phyloP scores from a whole-genome alignment of 2,888 invertebrate genomes.

The Chymomyza procnemis region DNA sequence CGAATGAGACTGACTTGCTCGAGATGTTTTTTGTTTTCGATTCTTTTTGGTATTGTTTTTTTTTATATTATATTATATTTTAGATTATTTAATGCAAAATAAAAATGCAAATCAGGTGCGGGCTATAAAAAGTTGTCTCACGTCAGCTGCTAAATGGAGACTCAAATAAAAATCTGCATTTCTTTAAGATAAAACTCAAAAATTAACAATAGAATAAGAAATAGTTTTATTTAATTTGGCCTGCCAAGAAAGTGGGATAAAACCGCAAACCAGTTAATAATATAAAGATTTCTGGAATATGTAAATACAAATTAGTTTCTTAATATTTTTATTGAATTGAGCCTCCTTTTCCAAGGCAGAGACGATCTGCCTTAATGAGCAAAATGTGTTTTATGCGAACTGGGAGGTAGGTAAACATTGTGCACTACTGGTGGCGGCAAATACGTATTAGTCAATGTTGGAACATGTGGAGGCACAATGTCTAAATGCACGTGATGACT shows the following conservation, averaged over 20 bases:
- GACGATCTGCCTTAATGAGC: neutral
- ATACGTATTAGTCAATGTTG: neutral
- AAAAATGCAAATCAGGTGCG: slow-evolving; percentile 3
- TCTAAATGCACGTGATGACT: neutral
- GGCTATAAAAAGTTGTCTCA: neutral
- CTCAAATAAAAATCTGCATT: neutral
- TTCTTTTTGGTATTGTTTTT: slow-evolving; percentile 1
- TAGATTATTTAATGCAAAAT: slow-evolving; percentile 21
- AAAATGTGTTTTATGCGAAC: neutral
- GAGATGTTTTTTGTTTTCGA: neutral
- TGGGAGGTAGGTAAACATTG: slow-evolving; percentile 17
- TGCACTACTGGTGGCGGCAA: neutral
- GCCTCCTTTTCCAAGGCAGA: neutral
- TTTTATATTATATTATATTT: slow-evolving; percentile 9
- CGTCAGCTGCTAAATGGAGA: neutral
- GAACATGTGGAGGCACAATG: slow-evolving; percentile 7
- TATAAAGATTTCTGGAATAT: neutral
- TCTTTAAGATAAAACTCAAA: neutral
- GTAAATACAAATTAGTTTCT: slow-evolving; percentile 5
- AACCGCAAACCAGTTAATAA: slow-evolving; percentile 43
- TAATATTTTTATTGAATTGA: slow-evolving; percentile 8
- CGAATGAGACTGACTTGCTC: neutral
- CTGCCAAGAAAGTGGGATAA: slow-evolving; percentile 35
- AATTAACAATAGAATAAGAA: neutral
- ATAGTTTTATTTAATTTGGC: slow-evolving; percentile 23